These are phyloP conservation scores for Tolypeutes matacus DNA, from an alignment of 2,797 vertebrate species.

Conservation along the genomic window DNA sequence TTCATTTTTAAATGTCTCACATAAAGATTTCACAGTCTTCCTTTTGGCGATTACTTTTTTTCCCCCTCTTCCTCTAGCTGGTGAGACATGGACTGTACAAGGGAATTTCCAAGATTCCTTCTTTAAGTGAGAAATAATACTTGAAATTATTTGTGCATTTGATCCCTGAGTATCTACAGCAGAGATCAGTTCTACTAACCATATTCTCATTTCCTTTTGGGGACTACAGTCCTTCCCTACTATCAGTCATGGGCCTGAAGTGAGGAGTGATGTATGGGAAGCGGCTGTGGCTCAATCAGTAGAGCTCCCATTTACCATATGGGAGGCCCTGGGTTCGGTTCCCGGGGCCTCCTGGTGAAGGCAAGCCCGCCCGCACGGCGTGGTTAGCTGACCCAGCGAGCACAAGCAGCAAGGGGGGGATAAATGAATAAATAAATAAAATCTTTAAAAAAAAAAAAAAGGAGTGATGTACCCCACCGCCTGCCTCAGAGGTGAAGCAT, in stretches of 20 bases:
- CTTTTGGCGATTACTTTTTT: not conserved
- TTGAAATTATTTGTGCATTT: not conserved
- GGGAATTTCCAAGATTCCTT: slow-evolving; percentile 23
- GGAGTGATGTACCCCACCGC: not conserved
- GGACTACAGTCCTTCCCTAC: not conserved
- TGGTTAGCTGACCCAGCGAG: no score
- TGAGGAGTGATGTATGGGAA: not conserved
- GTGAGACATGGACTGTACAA: slow-evolving; percentile 5
- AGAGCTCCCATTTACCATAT: no score
- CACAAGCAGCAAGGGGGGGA: no score
- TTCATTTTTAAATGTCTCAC: slow-evolving; percentile 31
- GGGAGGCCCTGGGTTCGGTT: no score
- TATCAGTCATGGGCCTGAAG: not conserved
- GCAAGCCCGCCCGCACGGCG: no score
- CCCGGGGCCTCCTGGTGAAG: no score
- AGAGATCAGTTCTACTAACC: not conserved
- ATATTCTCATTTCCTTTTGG: not conserved
- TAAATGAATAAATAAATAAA: no score
- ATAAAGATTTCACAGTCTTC: not conserved
- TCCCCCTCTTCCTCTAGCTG: not conserved
- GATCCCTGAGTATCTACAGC: not conserved
- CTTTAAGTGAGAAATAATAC: slow-evolving; percentile 45
- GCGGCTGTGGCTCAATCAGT: no score
- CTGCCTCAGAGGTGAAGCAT: not conserved
- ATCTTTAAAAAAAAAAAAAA: no score